Evolutionary conservation across 1,140 invertebrate genomes (phyloP).

Genomic region (Temnothorax nylanderi): DNA sequence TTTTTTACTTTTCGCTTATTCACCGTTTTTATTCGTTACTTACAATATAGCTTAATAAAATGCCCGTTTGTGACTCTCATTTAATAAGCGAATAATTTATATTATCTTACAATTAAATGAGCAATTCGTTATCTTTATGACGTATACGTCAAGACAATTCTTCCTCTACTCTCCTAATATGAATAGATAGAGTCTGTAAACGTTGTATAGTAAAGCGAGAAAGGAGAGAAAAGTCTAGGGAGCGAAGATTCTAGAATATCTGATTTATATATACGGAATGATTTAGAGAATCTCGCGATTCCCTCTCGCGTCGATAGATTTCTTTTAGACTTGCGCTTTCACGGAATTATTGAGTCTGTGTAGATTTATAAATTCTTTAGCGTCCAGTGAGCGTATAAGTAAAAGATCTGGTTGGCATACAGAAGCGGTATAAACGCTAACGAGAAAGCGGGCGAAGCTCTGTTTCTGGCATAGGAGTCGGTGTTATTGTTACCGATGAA

Average conservation of each 20-base stretch:
- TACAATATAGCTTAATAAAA: slow-evolving; percentile 1
- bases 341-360: neutral
- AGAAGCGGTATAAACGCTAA: neutral
- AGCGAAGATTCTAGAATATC: neutral
- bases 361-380: neutral
- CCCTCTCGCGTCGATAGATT: neutral
- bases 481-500: slow-evolving; percentile 5
- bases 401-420: neutral
- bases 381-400: neutral
- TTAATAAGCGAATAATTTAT: slow-evolving; percentile 9
- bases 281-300: neutral
- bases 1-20: slow-evolving; percentile 10
- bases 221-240: neutral
- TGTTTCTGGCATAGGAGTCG: neutral
- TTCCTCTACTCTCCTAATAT: slow-evolving; percentile 1
- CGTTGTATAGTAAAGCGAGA: slow-evolving; percentile 7
- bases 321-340: neutral
- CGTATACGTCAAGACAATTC: neutral
- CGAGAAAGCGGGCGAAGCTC: neutral
- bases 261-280: neutral
- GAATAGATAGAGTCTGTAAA: slow-evolving; percentile 1
- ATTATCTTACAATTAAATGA: neutral
- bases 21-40: neutral
- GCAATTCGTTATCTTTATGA: slow-evolving; percentile 3
- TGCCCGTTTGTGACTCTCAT: neutral